Evolutionary conservation across 2,888 invertebrate genomes (phyloP).

Genomic region (Ischnura elegans): DNA sequence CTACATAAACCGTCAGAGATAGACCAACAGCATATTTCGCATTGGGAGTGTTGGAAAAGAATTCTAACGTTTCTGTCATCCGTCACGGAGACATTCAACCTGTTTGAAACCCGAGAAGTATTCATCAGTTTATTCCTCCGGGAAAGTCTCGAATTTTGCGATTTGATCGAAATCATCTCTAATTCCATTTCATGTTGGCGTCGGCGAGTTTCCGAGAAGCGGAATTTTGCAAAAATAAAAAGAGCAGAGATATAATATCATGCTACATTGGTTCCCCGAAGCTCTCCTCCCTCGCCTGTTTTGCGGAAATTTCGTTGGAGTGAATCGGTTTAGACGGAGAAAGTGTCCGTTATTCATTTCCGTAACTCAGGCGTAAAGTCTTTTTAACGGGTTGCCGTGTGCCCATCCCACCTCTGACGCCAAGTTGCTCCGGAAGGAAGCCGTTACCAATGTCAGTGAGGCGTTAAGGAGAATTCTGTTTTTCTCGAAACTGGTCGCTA

Average conservation of each 20-base stretch:
- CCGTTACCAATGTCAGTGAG: not conserved
- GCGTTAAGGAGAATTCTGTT: not conserved
- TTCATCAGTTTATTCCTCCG: too few relatives aligned
- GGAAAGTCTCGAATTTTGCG: too few relatives aligned
- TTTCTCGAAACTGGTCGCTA: not conserved
- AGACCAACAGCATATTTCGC: too few relatives aligned
- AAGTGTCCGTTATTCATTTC: conserved; percentile 31
- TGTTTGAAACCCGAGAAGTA: too few relatives aligned
- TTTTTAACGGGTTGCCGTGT: not conserved
- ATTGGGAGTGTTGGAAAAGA: too few relatives aligned
- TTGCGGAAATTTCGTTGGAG: not conserved
- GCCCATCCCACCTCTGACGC: not conserved
- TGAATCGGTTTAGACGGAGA: not conserved
- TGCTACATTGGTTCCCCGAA: not conserved
- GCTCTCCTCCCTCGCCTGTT: not conserved
- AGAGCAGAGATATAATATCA: not conserved
- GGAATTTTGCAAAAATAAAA: not conserved
- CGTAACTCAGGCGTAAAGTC: conserved; percentile 8
- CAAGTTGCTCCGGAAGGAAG: conserved; percentile 7
- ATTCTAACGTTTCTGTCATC: too few relatives aligned
- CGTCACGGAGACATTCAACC: too few relatives aligned
- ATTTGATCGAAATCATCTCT: too few relatives aligned
- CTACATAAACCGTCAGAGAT: too few relatives aligned
- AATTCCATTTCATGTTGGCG: too few relatives aligned
- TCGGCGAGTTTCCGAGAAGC: not conserved